These are phyloP conservation scores for Junonia oenone DNA, from an alignment of 2,888 invertebrate genomes.

Conservation along the genomic window DNA sequence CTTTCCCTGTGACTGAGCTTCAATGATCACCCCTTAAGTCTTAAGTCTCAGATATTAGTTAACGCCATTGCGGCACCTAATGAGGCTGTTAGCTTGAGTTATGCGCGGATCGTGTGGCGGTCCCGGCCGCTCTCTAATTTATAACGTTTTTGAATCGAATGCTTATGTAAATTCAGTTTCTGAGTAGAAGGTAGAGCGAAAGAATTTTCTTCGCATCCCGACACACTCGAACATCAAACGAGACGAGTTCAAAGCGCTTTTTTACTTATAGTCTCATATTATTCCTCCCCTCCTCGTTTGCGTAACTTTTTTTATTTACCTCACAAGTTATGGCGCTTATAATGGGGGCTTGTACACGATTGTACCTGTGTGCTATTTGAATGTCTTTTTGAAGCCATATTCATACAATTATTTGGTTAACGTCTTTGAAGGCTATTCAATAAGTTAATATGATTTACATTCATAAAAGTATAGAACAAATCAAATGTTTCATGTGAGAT, in stretches of 20 bases:
- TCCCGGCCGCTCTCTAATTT: constrained; percentile 46
- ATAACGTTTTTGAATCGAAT: constrained; percentile 49
- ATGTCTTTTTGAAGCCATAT: constrained; percentile 7
- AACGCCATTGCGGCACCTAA: constrained; percentile 53
- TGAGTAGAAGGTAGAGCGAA: constrained; percentile 40
- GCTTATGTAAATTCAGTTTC: constrained; percentile 50
- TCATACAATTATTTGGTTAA: not conserved
- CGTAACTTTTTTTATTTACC: constrained; percentile 48
- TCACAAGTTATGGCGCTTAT: constrained; percentile 36
- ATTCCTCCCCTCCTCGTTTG: constrained; percentile 45
- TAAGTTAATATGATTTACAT: not conserved
- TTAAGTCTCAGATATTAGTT: constrained; percentile 63
- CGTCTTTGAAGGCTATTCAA: not conserved
- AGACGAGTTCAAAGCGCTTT: constrained; percentile 48
- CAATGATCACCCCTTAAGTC: constrained; percentile 56
- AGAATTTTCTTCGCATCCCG: constrained; percentile 43
- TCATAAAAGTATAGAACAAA: too few species aligned
- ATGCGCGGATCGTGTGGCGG: constrained; percentile 43
- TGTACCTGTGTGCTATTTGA: not conserved
- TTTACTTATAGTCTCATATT: constrained; percentile 57
- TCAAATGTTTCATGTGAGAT: too few species aligned
- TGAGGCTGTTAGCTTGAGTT: constrained; percentile 56
- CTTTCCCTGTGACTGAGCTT: constrained; percentile 66
- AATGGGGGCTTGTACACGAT: constrained; percentile 10
- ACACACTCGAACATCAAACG: constrained; percentile 62